These are phyloP conservation scores for Pholis gunnellus DNA, from an alignment of 2,113 vertebrate genomes.

Conservation along the genomic window DNA sequence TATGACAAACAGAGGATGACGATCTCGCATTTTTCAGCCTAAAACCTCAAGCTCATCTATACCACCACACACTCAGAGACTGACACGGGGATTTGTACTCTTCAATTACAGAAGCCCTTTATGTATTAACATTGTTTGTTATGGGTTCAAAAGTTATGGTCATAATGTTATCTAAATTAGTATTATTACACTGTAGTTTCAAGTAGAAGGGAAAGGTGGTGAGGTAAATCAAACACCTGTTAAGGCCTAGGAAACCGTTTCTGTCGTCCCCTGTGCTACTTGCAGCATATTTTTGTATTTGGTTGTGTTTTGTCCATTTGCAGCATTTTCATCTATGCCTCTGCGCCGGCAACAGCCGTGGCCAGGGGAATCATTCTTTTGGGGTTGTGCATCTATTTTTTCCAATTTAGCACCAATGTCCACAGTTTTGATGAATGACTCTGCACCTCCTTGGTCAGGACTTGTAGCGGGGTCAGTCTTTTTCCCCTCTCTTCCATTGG, in stretches of 20 bases:
- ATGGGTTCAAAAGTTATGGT: neutral
- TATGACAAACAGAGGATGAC: slow-evolving; percentile 19
- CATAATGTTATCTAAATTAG: neutral
- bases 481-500: too few species aligned
- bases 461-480: neutral
- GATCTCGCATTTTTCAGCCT: slow-evolving; percentile 5
- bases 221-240: neutral
- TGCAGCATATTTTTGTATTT: neutral
- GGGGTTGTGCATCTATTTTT: neutral
- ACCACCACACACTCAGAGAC: neutral
- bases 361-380: neutral
- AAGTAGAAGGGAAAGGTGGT: neutral
- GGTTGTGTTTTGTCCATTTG: neutral
- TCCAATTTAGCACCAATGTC: neutral
- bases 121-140: neutral
- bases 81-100: neutral
- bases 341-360: neutral
- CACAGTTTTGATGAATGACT: neutral
- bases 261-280: neutral
- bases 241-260: too few species aligned
- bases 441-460: neutral
- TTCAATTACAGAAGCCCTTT: slow-evolving; percentile 7
- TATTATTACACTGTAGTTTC: neutral
- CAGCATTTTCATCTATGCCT: neutral
- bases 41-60: neutral